Evolutionary conservation across 64 coral and sea anemone genomes (phyloP).

Genomic region (Montipora sp.): DNA sequence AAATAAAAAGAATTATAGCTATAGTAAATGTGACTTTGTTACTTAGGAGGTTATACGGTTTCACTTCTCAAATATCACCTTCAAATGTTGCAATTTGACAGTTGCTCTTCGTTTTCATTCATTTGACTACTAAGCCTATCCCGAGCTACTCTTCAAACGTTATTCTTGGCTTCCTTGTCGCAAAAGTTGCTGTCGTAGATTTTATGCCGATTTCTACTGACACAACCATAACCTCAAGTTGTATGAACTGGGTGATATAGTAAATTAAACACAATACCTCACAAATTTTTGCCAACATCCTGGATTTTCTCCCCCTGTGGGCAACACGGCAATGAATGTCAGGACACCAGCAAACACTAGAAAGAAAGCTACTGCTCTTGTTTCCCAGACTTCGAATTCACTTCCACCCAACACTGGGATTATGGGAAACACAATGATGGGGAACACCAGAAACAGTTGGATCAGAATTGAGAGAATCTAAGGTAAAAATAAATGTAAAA

Average conservation of each 20-base stretch:
- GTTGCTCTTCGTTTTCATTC: too few species aligned
- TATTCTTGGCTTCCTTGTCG: too few species aligned
- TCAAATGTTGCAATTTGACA: too few species aligned
- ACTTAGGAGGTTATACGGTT: too few species aligned
- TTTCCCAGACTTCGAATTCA: constrained; percentile 14
- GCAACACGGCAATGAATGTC: constrained; percentile 73
- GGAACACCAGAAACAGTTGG: constrained; percentile 72
- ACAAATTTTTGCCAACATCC: constrained; percentile 68
- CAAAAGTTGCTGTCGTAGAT: too few species aligned
- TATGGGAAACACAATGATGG: constrained; percentile 53
- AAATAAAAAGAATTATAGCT: not conserved
- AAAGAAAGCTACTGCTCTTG: constrained; percentile 44
- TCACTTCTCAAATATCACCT: too few species aligned
- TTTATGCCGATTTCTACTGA: too few species aligned
- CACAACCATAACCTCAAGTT: too few species aligned
- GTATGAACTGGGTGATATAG: too few species aligned
- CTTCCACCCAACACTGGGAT: constrained; percentile 45
- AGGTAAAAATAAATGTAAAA: not conserved
- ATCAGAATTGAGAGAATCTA: constrained; percentile 36
- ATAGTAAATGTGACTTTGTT: too few species aligned
- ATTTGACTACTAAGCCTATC: too few species aligned
- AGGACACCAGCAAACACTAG: constrained; percentile 20
- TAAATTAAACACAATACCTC: constrained; percentile 35
- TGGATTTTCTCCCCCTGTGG: constrained; percentile 69
- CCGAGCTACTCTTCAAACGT: too few species aligned